Conservation (phyloP, 2,797 vertebrate species). For the Ptychadena robeensis region DNA sequence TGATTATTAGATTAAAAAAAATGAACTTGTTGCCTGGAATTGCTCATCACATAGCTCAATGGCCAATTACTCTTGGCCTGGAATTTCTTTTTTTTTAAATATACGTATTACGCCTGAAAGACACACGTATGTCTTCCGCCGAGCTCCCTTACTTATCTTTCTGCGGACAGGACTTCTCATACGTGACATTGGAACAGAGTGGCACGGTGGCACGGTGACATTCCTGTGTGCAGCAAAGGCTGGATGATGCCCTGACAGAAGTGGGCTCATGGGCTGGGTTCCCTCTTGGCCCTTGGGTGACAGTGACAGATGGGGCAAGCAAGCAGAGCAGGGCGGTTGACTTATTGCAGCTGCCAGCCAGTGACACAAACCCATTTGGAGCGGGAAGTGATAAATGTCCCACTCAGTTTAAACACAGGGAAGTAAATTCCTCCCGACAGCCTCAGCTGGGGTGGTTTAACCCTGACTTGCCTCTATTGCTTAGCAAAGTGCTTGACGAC, state of each 20-base stretch:
- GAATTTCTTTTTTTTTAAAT: not conserved
- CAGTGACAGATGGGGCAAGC: conserved; percentile 58
- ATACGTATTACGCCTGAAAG: not conserved
- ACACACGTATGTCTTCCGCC: too few relatives aligned
- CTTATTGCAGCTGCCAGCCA: conserved; percentile 57
- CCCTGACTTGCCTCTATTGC: not conserved
- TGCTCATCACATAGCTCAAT: too few relatives aligned
- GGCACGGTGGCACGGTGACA: conserved; percentile 7
- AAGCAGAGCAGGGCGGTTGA: conserved; percentile 53
- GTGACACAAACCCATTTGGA: conserved; percentile 61
- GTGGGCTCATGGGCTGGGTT: conserved; percentile 40
- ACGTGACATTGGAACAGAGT: conserved; percentile 11
- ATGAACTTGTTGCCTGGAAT: too few relatives aligned
- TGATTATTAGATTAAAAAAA: too few relatives aligned
- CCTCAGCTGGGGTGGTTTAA: conserved; percentile 40
- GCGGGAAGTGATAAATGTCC: conserved; percentile 62
- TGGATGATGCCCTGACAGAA: conserved; percentile 54
- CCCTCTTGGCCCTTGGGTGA: conserved; percentile 55
- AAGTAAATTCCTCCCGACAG: conserved; percentile 59
- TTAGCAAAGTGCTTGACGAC: not conserved
- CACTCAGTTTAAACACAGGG: conserved; percentile 61
- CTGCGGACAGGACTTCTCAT: not conserved
- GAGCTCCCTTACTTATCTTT: not conserved
- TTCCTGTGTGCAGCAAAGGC: not conserved
- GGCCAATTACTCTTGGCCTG: too few relatives aligned